phyloP scores from a whole-genome alignment of 2,113 vertebrate genomes.

The Megaceryle maxima region DNA sequence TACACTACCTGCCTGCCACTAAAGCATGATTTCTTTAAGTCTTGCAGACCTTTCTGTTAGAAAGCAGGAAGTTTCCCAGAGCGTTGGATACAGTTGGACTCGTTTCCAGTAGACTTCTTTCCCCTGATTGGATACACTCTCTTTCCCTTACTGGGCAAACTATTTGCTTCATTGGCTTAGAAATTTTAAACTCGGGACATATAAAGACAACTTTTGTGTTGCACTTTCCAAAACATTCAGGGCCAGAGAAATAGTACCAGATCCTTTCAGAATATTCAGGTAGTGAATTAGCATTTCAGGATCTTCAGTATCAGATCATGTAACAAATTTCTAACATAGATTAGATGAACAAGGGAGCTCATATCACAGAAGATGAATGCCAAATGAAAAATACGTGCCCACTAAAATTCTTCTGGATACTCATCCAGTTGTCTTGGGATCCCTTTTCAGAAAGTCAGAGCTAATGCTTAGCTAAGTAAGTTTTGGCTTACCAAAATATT shows the following conservation, averaged over 20 bases:
- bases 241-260: background rate
- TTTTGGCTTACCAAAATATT: background rate
- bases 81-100: background rate
- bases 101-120: background rate
- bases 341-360: slow-evolving; percentile 12
- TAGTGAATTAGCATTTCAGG: background rate
- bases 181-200: background rate
- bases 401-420: slow-evolving; percentile 32
- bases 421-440: slow-evolving; percentile 34
- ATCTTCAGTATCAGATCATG: background rate
- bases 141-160: background rate
- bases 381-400: slow-evolving; percentile 8
- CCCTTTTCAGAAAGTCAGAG: slow-evolving; percentile 15
- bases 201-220: background rate
- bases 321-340: slow-evolving; percentile 21
- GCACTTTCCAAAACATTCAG: background rate
- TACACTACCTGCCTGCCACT: background rate
- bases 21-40: background rate
- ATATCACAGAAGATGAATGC: slow-evolving; percentile 17
- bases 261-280: slow-evolving; percentile 12
- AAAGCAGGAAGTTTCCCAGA: background rate
- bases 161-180: background rate
- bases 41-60: background rate
- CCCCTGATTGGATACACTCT: background rate
- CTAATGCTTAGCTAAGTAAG: background rate